Evolutionary conservation across 1,140 invertebrate genomes (phyloP), one percentile per base, ranked within the genome.

Genomic region (Bombus sylvicola): DNA sequence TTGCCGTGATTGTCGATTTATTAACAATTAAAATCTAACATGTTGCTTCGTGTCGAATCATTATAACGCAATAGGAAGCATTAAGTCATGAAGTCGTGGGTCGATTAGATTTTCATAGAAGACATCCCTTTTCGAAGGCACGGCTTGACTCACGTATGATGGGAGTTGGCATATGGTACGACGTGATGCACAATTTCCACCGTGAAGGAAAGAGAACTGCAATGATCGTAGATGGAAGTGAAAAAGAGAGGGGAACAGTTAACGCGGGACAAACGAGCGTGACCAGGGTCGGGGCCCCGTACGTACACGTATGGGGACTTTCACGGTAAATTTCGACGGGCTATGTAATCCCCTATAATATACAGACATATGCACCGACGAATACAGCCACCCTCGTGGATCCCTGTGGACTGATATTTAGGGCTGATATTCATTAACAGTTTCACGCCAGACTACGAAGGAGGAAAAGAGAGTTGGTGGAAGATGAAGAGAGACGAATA

Each of bases 381-480:
- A 75, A 66, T 78, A 87, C 74, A 66, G 62, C 76, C 76, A 81
- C 87, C 85, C 87, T 83, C 85, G 80, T 82, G 81, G 84, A 90
- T 95, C 94, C 94, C 94, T 90, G 89, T 76, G 94, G 94, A 94
- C 94, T 94, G 94, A 95, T 95, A 94, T 95, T 95, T 95, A 95
- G 94, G 94, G 93, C 94, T 92, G 93, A 95, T 95, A 95, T 95
- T 95, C 95, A 95, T 95, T 95, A 95, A 94, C 94, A 94, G 92
- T 92, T 93, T 94, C 92, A 92, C 92, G 92, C 90, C 88, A 91
- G 92, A 90, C 91, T 93, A 92, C 86, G 87, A 87, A 41, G 22
- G 74, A 62, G 39, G 62, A 62, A 84, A 59, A 28, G 78, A 87
- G 43, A 87, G 28, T 15, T 28, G 66, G 2, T 25, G 39, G 10